phyloP scores from a whole-genome alignment of 1,140 invertebrate species.

The Ridgeia piscesae region DNA sequence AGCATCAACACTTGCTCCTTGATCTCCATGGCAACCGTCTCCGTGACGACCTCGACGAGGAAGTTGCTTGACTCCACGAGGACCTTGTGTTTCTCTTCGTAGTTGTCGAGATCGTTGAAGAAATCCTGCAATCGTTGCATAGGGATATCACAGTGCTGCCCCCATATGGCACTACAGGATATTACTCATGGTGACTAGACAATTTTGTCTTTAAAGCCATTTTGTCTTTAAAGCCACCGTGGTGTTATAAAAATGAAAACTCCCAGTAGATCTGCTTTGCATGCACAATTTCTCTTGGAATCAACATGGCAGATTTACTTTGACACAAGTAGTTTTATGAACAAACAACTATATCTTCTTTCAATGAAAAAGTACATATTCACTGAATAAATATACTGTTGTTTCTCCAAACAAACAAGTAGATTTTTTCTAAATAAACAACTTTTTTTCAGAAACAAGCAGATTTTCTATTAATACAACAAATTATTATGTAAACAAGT shows the following conservation, averaged over 20 bases:
- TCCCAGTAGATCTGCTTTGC: background rate
- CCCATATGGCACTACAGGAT: background rate
- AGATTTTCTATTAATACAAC: background rate
- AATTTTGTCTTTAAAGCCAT: background rate
- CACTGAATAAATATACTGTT: background rate
- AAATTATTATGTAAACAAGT: background rate
- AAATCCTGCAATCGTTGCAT: constrained; percentile 46
- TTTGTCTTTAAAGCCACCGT: background rate
- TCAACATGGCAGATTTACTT: background rate
- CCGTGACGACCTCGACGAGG: constrained; percentile 81
- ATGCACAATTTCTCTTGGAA: background rate
- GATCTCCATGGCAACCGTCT: constrained; percentile 74
- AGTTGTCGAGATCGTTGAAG: constrained; percentile 83
- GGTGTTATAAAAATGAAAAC: background rate
- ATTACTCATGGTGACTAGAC: background rate
- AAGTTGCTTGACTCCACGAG: constrained; percentile 85
- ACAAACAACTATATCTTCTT: background rate
- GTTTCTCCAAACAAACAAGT: background rate
- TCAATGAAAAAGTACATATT: background rate
- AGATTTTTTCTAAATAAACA: background rate
- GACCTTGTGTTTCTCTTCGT: constrained; percentile 83
- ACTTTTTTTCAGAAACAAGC: background rate
- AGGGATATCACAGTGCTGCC: constrained; percentile 10
- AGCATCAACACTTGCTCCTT: constrained; percentile 74
- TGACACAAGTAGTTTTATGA: background rate